Conservation (phyloP, 2,888 invertebrate species). For the Mythimna albipuncta region DNA sequence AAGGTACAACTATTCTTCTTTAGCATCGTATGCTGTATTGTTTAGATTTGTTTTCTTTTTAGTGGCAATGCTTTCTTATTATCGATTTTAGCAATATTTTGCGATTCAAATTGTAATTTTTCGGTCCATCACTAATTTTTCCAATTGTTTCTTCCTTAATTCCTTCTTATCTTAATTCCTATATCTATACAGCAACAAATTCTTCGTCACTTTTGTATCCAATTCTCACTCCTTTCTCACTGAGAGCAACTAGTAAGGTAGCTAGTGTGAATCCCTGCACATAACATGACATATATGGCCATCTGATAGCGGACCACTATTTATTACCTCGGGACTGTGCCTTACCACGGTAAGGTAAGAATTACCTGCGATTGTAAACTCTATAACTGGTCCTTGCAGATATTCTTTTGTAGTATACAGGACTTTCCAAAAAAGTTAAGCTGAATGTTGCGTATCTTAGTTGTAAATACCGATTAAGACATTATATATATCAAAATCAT, state of each 20-base stretch:
- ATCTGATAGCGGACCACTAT: slow-evolving; percentile 54
- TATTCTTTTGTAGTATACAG: slow-evolving; percentile 2
- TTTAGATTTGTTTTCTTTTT: too few relatives aligned
- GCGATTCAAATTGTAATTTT: too few relatives aligned
- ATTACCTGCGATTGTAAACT: slow-evolving; percentile 23
- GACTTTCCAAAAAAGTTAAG: background rate
- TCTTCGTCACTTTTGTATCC: background rate
- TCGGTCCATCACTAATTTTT: too few relatives aligned
- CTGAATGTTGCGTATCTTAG: background rate
- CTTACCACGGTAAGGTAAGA: slow-evolving; percentile 39
- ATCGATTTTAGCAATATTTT: too few relatives aligned
- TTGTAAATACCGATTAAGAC: background rate
- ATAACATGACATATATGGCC: slow-evolving; percentile 59
- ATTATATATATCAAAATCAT: background rate
- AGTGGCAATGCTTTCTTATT: too few relatives aligned
- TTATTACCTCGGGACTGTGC: slow-evolving; percentile 40
- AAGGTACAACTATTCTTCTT: too few relatives aligned
- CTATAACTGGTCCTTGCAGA: slow-evolving; percentile 9
- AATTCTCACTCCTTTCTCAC: slow-evolving; percentile 33
- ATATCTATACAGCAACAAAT: background rate
- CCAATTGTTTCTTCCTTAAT: too few relatives aligned
- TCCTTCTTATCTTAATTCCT: too few relatives aligned
- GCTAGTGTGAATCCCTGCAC: slow-evolving; percentile 56
- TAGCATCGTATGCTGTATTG: too few relatives aligned
- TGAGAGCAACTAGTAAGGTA: slow-evolving; percentile 26